phyloP scores from a whole-genome alignment of 2,888 invertebrate genomes.

The Brachynemurus nebulosus region DNA sequence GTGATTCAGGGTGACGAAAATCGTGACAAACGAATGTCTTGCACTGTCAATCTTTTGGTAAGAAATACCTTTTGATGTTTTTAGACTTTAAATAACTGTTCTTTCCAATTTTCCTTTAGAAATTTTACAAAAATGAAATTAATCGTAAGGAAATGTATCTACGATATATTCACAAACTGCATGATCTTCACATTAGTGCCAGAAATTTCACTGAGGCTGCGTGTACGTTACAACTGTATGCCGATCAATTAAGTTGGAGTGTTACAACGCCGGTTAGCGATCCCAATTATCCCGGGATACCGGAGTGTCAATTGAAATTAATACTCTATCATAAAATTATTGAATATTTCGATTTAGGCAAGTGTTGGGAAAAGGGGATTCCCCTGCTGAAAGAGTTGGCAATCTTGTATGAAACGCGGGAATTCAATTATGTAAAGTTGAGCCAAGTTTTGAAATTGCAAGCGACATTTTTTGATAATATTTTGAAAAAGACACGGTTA shows the following conservation, averaged over 20 bases:
- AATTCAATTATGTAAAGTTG: constrained; percentile 79
- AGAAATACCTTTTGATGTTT: constrained; percentile 26
- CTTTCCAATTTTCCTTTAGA: constrained; percentile 36
- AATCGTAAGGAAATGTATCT: constrained; percentile 93
- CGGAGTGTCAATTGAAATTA: constrained; percentile 85
- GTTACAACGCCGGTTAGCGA: constrained; percentile 51
- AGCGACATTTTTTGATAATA: constrained; percentile 84
- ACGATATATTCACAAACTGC: constrained; percentile 87
- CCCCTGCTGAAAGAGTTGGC: constrained; percentile 84
- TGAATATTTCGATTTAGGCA: constrained; percentile 86
- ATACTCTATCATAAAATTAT: constrained; percentile 77
- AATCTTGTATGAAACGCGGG: constrained; percentile 67
- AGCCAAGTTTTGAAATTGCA: constrained; percentile 72
- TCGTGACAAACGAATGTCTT: constrained; percentile 89
- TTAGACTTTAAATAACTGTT: not conserved
- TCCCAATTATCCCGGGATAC: constrained; percentile 55
- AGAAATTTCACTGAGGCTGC: constrained; percentile 93
- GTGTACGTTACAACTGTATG: constrained; percentile 86
- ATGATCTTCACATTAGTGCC: constrained; percentile 79
- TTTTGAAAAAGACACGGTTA: constrained; percentile 72
- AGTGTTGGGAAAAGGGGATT: constrained; percentile 95
- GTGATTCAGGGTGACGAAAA: constrained; percentile 94
- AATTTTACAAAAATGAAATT: constrained; percentile 93
- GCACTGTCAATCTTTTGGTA: constrained; percentile 85
- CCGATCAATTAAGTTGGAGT: constrained; percentile 78